Evolutionary conservation across 2,797 vertebrate genomes (phyloP).

Genomic region (Distichodus sexfasciatus): DNA sequence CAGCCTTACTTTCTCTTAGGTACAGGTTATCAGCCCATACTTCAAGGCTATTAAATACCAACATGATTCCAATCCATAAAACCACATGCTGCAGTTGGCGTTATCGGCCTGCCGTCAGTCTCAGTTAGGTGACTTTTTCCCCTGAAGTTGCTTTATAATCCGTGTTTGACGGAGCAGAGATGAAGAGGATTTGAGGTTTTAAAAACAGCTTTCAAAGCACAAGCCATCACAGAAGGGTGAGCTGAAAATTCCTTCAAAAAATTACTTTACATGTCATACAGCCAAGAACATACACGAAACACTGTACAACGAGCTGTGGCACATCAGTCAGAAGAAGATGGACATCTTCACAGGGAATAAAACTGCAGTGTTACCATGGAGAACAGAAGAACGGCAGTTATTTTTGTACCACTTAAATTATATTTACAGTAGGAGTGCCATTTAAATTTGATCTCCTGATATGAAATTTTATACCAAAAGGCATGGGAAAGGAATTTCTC

Average conservation of each 20-base stretch:
- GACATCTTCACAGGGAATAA: neutral
- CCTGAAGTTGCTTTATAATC: too few relatives aligned
- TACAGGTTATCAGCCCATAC: too few relatives aligned
- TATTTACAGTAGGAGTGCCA: neutral
- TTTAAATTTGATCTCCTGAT: neutral
- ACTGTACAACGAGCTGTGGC: neutral
- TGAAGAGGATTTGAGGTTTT: slow-evolving; percentile 29
- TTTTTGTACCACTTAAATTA: too few relatives aligned
- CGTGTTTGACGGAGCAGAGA: slow-evolving; percentile 12
- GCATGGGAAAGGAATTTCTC: neutral
- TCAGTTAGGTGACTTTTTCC: too few relatives aligned
- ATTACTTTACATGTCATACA: neutral
- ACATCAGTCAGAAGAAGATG: neutral
- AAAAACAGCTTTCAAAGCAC: slow-evolving; percentile 19
- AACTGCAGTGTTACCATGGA: slow-evolving; percentile 9
- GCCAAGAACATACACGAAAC: neutral
- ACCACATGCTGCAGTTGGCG: too few relatives aligned
- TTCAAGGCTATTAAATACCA: too few relatives aligned
- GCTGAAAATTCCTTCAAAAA: neutral
- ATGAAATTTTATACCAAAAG: neutral
- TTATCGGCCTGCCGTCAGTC: too few relatives aligned
- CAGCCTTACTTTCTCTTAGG: too few relatives aligned
- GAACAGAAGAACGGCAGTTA: neutral
- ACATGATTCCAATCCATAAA: too few relatives aligned
- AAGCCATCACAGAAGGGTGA: neutral